Percentiles rank a stretch among this genome's conserved stretches.
Conservation (phyloP, 2,113 vertebrate genomes). For the Motacilla tschutschensis region DNA sequence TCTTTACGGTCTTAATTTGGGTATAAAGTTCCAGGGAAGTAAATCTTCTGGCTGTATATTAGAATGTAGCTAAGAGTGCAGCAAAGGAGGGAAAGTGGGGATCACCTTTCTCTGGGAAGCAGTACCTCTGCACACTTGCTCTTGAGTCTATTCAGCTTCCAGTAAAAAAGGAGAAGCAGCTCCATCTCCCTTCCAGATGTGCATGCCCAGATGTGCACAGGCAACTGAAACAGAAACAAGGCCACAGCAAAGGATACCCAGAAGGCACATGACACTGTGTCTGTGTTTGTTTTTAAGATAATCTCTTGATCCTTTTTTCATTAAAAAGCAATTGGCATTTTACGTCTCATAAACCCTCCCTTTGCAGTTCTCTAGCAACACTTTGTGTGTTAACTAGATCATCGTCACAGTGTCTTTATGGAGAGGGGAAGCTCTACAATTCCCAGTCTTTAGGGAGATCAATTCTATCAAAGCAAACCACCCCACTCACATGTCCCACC, state of each 20-base stretch:
- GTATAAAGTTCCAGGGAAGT: not conserved
- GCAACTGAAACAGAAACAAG: not conserved
- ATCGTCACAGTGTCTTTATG: not conserved
- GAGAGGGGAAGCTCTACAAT: not conserved
- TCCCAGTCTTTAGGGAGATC: not conserved
- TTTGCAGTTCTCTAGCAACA: not conserved
- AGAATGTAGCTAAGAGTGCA: not conserved
- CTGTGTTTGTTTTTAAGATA: not conserved
- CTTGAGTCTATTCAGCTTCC: not conserved
- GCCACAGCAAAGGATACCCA: fast-evolving
- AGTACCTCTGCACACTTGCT: fast-evolving
- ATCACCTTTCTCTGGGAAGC: not conserved
- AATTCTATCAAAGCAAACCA: not conserved
- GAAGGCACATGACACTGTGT: fast-evolving
- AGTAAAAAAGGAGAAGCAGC: not conserved
- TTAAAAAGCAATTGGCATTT: not conserved
- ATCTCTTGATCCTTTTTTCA: not conserved
- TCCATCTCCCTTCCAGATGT: not conserved
- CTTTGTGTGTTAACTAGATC: not conserved
- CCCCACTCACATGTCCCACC: fast-evolving
- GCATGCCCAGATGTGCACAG: not conserved
- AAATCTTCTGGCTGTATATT: not conserved
- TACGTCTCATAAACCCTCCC: fast-evolving
- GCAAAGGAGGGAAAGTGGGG: not conserved
- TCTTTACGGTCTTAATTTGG: not conserved